phyloP scores from a whole-genome alignment of 2,797 vertebrate species.

The Syngnathus acus region DNA sequence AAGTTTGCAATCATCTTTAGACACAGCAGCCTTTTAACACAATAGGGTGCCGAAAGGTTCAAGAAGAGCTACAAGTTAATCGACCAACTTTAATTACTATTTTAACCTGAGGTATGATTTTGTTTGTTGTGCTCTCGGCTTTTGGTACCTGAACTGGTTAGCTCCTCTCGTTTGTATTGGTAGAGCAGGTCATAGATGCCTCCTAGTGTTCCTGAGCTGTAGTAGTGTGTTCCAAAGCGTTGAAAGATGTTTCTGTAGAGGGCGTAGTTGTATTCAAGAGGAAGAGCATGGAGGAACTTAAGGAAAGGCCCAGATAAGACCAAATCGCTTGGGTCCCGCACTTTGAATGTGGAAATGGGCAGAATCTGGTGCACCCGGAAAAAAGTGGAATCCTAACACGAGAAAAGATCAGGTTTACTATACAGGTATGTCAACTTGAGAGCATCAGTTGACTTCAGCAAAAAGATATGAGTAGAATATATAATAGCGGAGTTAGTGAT shows the following conservation, averaged over 20 bases:
- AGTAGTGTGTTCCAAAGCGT: constrained; percentile 90
- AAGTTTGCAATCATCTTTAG: no score
- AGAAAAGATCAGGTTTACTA: neutral
- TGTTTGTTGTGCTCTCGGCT: neutral
- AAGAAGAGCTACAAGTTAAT: no score
- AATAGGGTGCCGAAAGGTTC: no score
- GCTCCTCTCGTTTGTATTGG: constrained; percentile 78
- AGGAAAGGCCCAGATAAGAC: constrained; percentile 79
- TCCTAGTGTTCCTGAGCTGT: constrained; percentile 79
- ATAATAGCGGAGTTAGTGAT: neutral
- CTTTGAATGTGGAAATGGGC: constrained; percentile 78
- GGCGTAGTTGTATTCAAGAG: constrained; percentile 86
- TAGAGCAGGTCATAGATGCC: constrained; percentile 90
- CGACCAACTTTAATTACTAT: neutral
- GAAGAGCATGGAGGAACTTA: constrained; percentile 78
- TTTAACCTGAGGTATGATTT: neutral
- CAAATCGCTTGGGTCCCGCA: constrained; percentile 67
- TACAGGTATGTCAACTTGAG: neutral
- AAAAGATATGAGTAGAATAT: no score
- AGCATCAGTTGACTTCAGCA: neutral
- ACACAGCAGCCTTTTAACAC: no score
- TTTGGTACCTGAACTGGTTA: constrained; percentile 76
- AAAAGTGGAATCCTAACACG: constrained; percentile 79
- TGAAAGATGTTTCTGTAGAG: constrained; percentile 88
- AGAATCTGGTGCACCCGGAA: constrained; percentile 81